Percentiles rank a stretch among this genome's conserved stretches.
These are phyloP conservation scores for Dicyrtoma fusca DNA, from an alignment of 2,888 invertebrate genomes.

Conservation along the genomic window DNA sequence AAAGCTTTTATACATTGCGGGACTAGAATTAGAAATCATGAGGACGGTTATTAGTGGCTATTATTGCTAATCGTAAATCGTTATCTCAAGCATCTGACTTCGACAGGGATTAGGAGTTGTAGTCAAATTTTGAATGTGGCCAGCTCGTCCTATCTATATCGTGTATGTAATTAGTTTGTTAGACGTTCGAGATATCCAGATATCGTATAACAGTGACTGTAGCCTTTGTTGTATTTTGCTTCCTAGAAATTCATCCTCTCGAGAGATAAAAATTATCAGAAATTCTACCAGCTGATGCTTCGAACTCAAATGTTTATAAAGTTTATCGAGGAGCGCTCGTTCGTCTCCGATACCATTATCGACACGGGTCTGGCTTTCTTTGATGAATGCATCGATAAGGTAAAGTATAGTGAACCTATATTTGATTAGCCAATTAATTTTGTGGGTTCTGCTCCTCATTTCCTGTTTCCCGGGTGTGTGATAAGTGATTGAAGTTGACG, in stretches of 20 bases:
- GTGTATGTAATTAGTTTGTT: too few relatives aligned
- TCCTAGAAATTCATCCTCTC: slow-evolving; percentile 75
- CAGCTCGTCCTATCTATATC: too few relatives aligned
- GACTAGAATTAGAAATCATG: too few relatives aligned
- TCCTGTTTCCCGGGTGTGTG: background rate
- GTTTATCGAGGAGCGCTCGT: slow-evolving; percentile 97
- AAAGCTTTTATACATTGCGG: too few relatives aligned
- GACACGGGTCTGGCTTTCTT: slow-evolving; percentile 95
- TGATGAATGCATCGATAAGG: slow-evolving; percentile 92
- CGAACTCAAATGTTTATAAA: slow-evolving; percentile 97
- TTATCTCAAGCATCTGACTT: too few relatives aligned
- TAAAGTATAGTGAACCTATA: slow-evolving; percentile 57
- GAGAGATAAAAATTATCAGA: slow-evolving; percentile 73
- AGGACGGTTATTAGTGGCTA: background rate
- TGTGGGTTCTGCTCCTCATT: background rate
- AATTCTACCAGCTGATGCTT: slow-evolving; percentile 87
- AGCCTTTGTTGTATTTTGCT: too few relatives aligned
- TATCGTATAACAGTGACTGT: too few relatives aligned
- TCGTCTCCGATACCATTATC: slow-evolving; percentile 77
- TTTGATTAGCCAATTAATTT: too few relatives aligned
- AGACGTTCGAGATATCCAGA: too few relatives aligned
- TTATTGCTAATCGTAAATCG: background rate
- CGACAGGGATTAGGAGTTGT: background rate
- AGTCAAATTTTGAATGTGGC: too few relatives aligned
- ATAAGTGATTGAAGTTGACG: background rate